phyloP scores from a whole-genome alignment of 2,113 vertebrate species.

The Mohoua ochrocephala region DNA sequence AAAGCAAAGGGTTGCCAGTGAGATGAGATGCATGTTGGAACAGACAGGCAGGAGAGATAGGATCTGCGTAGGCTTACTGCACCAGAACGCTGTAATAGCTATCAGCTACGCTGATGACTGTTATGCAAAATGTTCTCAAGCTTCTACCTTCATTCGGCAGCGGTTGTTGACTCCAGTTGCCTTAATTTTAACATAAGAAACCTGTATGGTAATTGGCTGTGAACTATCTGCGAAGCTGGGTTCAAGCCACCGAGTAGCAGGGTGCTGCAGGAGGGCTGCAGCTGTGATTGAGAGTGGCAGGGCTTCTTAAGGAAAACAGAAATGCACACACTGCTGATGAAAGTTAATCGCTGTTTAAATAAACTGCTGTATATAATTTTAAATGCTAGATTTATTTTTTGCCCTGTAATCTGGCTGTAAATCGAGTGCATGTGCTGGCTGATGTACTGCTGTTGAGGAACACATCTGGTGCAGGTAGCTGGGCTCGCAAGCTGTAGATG shows the following conservation, averaged over 20 bases:
- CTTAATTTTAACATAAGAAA: conserved; percentile 31
- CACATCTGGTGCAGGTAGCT: background rate
- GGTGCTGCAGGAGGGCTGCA: background rate
- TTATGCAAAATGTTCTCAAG: conserved; percentile 42
- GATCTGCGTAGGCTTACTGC: conserved; percentile 41
- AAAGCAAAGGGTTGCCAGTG: conserved; percentile 42
- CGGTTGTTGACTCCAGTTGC: background rate
- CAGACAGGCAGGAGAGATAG: conserved; percentile 24
- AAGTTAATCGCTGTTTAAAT: conserved; percentile 14
- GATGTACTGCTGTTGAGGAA: background rate
- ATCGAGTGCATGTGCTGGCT: background rate
- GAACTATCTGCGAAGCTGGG: background rate
- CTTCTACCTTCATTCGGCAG: conserved; percentile 45
- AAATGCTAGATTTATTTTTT: background rate
- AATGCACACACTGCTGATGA: background rate
- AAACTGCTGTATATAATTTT: conserved; percentile 11
- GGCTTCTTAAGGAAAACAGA: conserved; percentile 20
- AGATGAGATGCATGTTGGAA: conserved; percentile 52
- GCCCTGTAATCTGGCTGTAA: background rate
- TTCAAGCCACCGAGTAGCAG: background rate
- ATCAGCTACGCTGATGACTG: conserved; percentile 33
- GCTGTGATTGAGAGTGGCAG: background rate
- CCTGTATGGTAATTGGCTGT: background rate
- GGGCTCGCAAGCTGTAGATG: background rate
- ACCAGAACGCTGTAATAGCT: conserved; percentile 46